Evolutionary conservation across 1,140 invertebrate genomes (phyloP), one percentile per base, ranked within the genome.

Genomic region (Maconellicoccus hirsutus): DNA sequence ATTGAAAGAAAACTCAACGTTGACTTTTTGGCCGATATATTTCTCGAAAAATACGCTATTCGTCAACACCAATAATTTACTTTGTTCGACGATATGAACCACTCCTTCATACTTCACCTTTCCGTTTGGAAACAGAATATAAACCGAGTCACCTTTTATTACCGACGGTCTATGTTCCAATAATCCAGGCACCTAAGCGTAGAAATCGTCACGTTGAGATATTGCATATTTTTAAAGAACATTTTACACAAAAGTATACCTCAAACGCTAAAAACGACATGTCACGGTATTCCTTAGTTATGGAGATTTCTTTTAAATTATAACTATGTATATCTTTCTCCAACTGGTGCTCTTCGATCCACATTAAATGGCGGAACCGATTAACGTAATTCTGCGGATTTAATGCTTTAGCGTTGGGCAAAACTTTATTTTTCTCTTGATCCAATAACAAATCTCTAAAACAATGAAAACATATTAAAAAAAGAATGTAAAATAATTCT

Each of bases 331-430:
- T 26, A n/a, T 71, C 59, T 27, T 39, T 61, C 3, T 38, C 6
- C 25, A 71, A 27, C 29, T 71, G 71, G 21, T 29, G 42, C 19
- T 71, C 71, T 38, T 71, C 71, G 1, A 71, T 59, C 22, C 27
- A 63, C 26, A 71, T 27, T 26, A 71, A 66, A 22, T 59, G 25
- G 4, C 19, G 26, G 23, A 71, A 38, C 63, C 52, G n/a, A 19
- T 63, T 14, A 10, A n/a, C 19, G 27, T 71, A 71, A 66, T 71
- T 71, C 10, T 59, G 2, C 10, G n/a, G 4, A 14, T 3, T 39
- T 10, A 70, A 52, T 16, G 42, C 38, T 1, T 21, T 7, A 33
- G 21, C 16, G 25, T 70, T 70, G 8, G 8, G 70, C 22, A 66
- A 66, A 4, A 66, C 61, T 25, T 66, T 3, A 16, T 10, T 26